phyloP scores from a whole-genome alignment of 2,113 vertebrate genomes.

The Scomber japonicus region DNA sequence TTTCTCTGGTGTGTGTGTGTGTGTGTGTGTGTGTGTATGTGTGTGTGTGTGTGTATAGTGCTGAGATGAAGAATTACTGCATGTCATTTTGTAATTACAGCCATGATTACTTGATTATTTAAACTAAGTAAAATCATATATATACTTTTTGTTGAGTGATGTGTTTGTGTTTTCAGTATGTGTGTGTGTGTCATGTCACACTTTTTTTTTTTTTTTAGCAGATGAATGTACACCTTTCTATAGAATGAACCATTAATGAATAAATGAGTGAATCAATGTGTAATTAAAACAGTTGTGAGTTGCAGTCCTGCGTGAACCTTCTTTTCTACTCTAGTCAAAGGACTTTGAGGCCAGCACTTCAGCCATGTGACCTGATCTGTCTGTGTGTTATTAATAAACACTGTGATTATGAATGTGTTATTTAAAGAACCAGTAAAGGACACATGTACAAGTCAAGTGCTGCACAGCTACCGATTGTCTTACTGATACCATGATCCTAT shows the following conservation, averaged over 20 bases:
- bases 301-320: not conserved
- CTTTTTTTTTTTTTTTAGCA: not conserved
- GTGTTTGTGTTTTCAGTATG: not conserved
- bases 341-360: not conserved
- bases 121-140: too few relatives aligned
- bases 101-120: not conserved
- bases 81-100: not conserved
- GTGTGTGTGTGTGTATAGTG: too few relatives aligned
- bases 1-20: not conserved
- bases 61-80: not conserved
- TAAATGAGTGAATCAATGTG: not conserved
- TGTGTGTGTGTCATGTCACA: not conserved
- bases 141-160: too few relatives aligned
- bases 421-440: slow-evolving; percentile 5
- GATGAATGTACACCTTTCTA: not conserved
- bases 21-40: too few relatives aligned
- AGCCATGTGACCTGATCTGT: slow-evolving; percentile 1
- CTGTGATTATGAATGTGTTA: not conserved
- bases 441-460: not conserved
- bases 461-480: slow-evolving; percentile 1
- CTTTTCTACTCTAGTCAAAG: not conserved
- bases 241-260: too few relatives aligned
- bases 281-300: not conserved
- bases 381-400: slow-evolving; percentile 38
- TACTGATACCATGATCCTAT: not conserved